Percentiles rank a stretch among this genome's conserved stretches.
Evolutionary conservation across 2,113 vertebrate species (phyloP).

Genomic region (Rhizomys pruinosus): DNA sequence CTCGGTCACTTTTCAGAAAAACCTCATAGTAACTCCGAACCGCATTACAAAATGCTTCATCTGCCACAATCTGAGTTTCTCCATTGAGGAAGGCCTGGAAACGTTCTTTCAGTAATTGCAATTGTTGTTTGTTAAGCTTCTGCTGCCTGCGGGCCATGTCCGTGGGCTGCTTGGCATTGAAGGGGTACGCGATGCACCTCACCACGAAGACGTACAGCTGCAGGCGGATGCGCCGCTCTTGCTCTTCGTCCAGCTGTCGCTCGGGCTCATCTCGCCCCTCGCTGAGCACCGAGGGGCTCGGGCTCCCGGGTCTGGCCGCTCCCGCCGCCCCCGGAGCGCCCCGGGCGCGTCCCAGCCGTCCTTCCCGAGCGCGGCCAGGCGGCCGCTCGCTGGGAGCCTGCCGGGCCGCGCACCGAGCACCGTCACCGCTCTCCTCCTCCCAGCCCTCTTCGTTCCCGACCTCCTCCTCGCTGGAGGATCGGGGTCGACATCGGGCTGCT

Average conservation of each 20-base stretch:
- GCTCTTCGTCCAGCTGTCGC: conserved; percentile 89
- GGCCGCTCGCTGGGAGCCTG: conserved; percentile 76
- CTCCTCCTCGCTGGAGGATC: conserved; percentile 97
- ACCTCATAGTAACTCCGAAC: conserved; percentile 97
- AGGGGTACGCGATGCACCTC: conserved; percentile 94
- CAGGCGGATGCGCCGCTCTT: conserved; percentile 90
- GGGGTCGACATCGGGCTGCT: conserved; percentile 96
- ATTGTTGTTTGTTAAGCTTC: conserved; percentile 98
- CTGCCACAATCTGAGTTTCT: conserved; percentile 95
- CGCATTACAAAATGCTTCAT: conserved; percentile 98
- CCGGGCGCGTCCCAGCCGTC: conserved; percentile 78
- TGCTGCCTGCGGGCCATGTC: conserved; percentile 95
- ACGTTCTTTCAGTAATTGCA: conserved; percentile 93
- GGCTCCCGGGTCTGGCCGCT: conserved; percentile 82
- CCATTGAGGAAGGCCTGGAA: conserved; percentile 96
- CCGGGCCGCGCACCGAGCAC: conserved; percentile 74
- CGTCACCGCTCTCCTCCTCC: conserved; percentile 89
- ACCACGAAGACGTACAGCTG: conserved; percentile 96
- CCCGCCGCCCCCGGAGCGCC: conserved; percentile 60
- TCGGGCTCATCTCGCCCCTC: conserved; percentile 88
- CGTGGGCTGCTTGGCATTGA: conserved; percentile 96
- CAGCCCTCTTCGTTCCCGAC: conserved; percentile 92
- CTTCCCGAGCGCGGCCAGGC: conserved; percentile 76
- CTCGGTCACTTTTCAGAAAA: conserved; percentile 96
- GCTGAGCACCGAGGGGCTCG: conserved; percentile 86